These are phyloP conservation scores for Octomys mimax DNA, from an alignment of 2,797 vertebrate genomes.

Conservation along the genomic window DNA sequence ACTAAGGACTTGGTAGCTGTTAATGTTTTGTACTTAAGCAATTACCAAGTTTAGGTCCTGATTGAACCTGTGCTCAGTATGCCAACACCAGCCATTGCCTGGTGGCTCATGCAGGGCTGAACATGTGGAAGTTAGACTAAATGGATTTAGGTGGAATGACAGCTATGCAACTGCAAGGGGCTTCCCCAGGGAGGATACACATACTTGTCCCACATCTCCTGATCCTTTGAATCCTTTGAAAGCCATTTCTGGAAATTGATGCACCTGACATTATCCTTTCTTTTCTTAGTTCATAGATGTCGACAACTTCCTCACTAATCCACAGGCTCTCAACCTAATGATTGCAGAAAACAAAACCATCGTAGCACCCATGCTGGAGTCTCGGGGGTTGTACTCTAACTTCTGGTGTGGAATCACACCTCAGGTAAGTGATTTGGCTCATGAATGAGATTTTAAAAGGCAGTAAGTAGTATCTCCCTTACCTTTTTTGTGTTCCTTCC, in stretches of 20 bases:
- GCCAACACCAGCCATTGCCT: not conserved
- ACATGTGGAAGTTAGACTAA: not conserved
- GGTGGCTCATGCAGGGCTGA: not conserved
- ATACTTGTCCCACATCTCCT: not conserved
- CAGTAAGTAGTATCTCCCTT: not conserved
- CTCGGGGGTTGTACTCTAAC: constrained; percentile 97
- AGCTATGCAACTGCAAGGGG: not conserved
- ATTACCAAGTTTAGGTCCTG: not conserved
- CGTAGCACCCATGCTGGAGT: constrained; percentile 97
- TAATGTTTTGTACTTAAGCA: not conserved
- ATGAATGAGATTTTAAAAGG: not conserved
- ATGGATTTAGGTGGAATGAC: not conserved
- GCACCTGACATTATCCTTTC: constrained; percentile 51
- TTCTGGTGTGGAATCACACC: constrained; percentile 99
- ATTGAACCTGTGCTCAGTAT: not conserved
- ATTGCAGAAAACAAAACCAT: constrained; percentile 97
- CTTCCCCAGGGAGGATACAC: not conserved
- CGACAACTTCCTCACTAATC: constrained; percentile 97
- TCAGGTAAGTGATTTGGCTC: constrained; percentile 91
- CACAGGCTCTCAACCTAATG: constrained; percentile 93
- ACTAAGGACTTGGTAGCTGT: not conserved
- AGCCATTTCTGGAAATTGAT: not conserved
- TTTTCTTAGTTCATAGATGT: constrained; percentile 94
- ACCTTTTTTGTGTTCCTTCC: not conserved
- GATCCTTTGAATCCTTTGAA: not conserved